A percentile compares a stretch with the other conserved stretches of the same genome.
Conservation (phyloP, 2,797 vertebrate species). For the Melanotaenia boesemani region DNA sequence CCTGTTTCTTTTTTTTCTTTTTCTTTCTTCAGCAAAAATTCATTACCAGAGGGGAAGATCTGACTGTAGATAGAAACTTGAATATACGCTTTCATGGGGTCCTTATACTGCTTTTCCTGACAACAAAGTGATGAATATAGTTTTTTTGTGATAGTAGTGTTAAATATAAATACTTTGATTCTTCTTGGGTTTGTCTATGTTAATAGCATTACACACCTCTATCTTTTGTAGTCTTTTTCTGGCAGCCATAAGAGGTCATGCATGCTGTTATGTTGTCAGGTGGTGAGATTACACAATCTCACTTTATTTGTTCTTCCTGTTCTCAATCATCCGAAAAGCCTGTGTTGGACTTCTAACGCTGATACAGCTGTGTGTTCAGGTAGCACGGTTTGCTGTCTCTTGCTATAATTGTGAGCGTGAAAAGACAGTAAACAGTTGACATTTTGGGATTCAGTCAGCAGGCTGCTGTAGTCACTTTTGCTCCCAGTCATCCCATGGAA, state of each 20-base stretch:
- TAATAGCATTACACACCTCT: conserved; percentile 4
- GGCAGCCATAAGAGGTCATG: conserved; percentile 29
- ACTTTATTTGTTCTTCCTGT: conserved; percentile 64
- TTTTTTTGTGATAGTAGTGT: neutral
- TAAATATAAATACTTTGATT: neutral
- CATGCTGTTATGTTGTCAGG: conserved; percentile 51
- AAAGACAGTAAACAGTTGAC: conserved; percentile 51
- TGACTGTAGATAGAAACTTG: neutral
- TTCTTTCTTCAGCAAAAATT: conserved; percentile 3
- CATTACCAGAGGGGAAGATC: neutral
- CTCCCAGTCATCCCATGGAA: conserved; percentile 13
- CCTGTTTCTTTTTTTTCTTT: conserved; percentile 14
- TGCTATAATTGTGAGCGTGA: conserved; percentile 55
- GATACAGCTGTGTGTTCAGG: conserved; percentile 74
- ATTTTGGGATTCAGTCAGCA: conserved; percentile 44
- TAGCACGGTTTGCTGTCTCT: conserved; percentile 67
- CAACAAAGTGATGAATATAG: neutral
- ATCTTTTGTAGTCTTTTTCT: conserved; percentile 14
- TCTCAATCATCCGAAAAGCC: conserved; percentile 67
- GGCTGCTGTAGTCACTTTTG: conserved; percentile 18
- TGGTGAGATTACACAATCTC: conserved; percentile 58
- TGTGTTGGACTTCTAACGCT: conserved; percentile 56
- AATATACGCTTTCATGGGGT: neutral
- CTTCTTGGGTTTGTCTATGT: neutral
- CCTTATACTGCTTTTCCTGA: neutral